Evolutionary conservation across 2,888 invertebrate species (phyloP), one percentile per base, ranked within the genome.

Genomic region (Dexiosoma caninum): DNA sequence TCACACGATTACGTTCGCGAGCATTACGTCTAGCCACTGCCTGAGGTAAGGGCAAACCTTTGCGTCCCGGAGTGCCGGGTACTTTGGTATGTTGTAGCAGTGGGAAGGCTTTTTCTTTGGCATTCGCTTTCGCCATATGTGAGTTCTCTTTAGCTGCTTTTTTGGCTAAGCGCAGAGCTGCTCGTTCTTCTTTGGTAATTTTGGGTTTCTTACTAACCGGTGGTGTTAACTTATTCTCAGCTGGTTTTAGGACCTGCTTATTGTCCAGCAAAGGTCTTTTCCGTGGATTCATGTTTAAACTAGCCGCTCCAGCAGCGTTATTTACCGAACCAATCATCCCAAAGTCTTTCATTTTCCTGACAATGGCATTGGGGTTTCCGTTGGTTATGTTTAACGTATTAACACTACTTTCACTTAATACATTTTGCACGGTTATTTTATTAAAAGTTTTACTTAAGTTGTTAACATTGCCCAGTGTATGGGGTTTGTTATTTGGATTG

Each of bases 11-110:
- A 19, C 98, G 91, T 92, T 98, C 98, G 66, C 98, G 93, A 81
- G 97, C 97, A 91, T 98, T 98, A 86, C 98, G 91, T 51, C 97
- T 92, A 0, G 96, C 96, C 7, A 97, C 96, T 0, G 97, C 95
- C 21, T 95, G 93, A 0, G 95, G 95, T 60, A 94, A 94, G 2
- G 95, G 94, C 75, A 93, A 64, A 0, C 89, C 88, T 35, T 90
- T 90, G 12, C 89, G 85, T 0, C 89, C 88, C 1, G 88, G 87
- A 0, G 87, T 87, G 0, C 88, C 87, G 3, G 84, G 72, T 72
- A 27, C 21, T 53, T 78, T 81, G 0, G 55, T 66, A 14, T 71
- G 59, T 35, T 78, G 64, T 9, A 78, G 2, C n/a, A 74, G 37
- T 14, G 21, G 23, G 27, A 55, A 66, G 42, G n/a, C 12, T n/a